Percentiles rank a stretch among this genome's conserved stretches.
Conservation (phyloP, 2,888 invertebrate genomes). For the Clunio marinus region DNA sequence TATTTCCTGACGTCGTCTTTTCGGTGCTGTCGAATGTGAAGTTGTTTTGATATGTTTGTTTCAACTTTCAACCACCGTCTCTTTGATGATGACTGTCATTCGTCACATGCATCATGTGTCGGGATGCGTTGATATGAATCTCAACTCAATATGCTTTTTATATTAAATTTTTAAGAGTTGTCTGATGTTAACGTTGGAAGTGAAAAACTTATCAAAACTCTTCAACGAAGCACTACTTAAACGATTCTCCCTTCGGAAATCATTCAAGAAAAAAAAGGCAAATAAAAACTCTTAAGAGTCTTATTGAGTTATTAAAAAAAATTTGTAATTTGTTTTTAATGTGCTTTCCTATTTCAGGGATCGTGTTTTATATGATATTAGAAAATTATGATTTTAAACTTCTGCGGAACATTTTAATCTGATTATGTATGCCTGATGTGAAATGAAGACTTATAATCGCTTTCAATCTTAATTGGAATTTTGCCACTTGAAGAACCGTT, state of each 20-base stretch:
- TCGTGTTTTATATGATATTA: slow-evolving; percentile 14
- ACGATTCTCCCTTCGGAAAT: not conserved
- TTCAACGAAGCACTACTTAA: too few relatives aligned
- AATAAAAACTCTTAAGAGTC: slow-evolving; percentile 31
- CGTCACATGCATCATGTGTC: slow-evolving; percentile 32
- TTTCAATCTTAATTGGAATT: slow-evolving; percentile 37
- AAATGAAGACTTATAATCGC: slow-evolving; percentile 33
- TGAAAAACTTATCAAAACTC: too few relatives aligned
- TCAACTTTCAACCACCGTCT: slow-evolving; percentile 14
- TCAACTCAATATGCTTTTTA: slow-evolving; percentile 24
- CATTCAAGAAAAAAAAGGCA: slow-evolving; percentile 12
- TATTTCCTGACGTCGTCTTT: not conserved
- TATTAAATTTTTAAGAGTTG: not conserved
- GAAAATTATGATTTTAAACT: slow-evolving; percentile 36
- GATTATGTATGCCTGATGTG: slow-evolving; percentile 26
- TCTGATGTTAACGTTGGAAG: not conserved
- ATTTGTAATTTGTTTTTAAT: slow-evolving; percentile 38
- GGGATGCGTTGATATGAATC: slow-evolving; percentile 17
- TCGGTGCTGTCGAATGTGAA: not conserved
- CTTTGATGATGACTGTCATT: slow-evolving; percentile 23
- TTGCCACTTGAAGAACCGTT: slow-evolving; percentile 34
- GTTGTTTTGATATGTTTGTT: slow-evolving; percentile 29
- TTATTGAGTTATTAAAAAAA: slow-evolving; percentile 37
- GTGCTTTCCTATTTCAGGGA: slow-evolving; percentile 1
- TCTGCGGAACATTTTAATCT: slow-evolving; percentile 29